These are phyloP conservation scores for Suricata suricatta DNA, from an alignment of 2,113 vertebrate genomes.

Conservation along the genomic window DNA sequence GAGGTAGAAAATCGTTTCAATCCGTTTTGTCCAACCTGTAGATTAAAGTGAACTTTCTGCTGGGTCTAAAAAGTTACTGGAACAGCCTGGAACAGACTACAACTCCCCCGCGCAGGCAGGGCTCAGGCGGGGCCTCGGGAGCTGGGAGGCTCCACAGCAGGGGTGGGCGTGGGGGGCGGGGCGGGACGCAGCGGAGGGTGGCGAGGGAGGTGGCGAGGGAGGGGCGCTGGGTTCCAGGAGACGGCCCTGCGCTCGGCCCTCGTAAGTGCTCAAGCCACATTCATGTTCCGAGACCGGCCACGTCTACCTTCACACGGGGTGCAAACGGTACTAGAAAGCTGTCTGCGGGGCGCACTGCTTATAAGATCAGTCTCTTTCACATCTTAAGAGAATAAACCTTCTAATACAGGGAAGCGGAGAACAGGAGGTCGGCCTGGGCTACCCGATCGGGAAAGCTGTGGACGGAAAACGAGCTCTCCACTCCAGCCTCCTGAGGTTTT, in stretches of 20 bases:
- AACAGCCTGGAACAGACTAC: not conserved
- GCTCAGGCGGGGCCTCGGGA: not conserved
- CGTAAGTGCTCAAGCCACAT: rapidly evolving
- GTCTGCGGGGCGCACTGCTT: no score
- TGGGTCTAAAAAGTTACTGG: not conserved
- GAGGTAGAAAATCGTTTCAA: not conserved
- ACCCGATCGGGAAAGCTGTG: not conserved
- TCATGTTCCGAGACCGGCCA: not conserved
- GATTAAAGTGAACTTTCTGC: not conserved
- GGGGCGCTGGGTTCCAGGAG: not conserved
- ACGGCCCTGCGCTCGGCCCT: not conserved
- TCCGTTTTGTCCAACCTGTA: not conserved
- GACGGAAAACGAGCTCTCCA: not conserved
- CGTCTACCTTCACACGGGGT: not conserved
- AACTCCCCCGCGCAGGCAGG: not conserved
- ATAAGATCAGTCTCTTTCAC: not conserved
- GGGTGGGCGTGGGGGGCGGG: not conserved
- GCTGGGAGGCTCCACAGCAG: not conserved
- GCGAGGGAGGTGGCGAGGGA: rapidly evolving
- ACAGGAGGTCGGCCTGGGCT: not conserved
- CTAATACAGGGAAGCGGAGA: not conserved
- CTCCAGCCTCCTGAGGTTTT: not conserved
- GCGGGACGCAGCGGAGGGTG: not conserved
- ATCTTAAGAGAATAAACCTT: not conserved
- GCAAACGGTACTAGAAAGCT: not conserved